These are phyloP conservation scores for Bufotes viridis DNA, from an alignment of 2,797 vertebrate genomes.

Conservation along the genomic window DNA sequence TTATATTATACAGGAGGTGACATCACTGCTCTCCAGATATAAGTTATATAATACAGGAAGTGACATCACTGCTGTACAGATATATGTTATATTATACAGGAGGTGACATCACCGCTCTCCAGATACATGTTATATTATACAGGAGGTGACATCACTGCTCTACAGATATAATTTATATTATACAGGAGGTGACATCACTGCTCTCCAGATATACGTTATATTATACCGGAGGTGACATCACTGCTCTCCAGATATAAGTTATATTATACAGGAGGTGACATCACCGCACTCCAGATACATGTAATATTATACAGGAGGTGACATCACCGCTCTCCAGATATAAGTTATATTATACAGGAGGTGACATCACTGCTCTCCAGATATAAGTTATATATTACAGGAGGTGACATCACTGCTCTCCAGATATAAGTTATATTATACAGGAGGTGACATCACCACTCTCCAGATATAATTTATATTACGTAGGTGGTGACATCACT, in stretches of 20 bases:
- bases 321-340: background rate
- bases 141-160: background rate
- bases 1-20: background rate
- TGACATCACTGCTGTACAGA: background rate
- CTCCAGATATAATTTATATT: no score
- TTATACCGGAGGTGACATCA: slow-evolving; percentile 3
- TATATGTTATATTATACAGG: background rate
- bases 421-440: background rate
- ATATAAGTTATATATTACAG: background rate
- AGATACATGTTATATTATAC: background rate
- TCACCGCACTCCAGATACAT: background rate
- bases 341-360: background rate
- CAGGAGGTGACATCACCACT: background rate
- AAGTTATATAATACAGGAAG: background rate
- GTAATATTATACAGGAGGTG: background rate
- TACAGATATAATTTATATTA: background rate
- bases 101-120: background rate
- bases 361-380: background rate
- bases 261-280: background rate
- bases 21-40: background rate
- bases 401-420: background rate
- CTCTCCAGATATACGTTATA: background rate
- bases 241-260: background rate
- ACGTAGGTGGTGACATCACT: no score
- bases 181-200: background rate